phyloP scores from a whole-genome alignment of 2,797 vertebrate species.

The Borostomias antarcticus region DNA sequence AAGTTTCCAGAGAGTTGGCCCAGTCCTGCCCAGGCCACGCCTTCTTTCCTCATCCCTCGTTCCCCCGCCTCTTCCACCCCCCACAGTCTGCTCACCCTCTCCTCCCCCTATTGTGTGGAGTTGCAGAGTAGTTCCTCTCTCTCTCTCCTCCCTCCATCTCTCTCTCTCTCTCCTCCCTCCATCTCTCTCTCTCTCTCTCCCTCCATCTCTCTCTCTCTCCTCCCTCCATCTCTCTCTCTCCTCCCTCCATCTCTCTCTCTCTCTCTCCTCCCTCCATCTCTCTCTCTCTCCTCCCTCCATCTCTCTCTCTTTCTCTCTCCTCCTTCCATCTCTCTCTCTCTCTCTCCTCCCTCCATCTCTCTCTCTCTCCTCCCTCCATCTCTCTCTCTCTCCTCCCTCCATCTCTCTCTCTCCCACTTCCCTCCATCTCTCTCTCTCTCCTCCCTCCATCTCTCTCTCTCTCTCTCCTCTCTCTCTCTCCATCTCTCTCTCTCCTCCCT shows the following conservation, averaged over 20 bases:
- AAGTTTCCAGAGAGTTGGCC: background rate
- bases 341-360: background rate
- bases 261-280: background rate
- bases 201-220: background rate
- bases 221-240: background rate
- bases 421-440: conserved; percentile 41
- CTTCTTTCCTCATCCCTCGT: background rate
- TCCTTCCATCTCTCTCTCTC: background rate
- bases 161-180: background rate
- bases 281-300: conserved; percentile 6
- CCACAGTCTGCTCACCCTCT: background rate
- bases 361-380: no score
- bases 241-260: background rate
- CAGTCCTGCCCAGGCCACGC: background rate
- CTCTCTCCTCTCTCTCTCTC: conserved; percentile 25
- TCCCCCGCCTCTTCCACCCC: background rate
- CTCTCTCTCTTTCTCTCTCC: background rate
- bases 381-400: background rate
- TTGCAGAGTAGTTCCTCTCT: no score
- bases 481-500: conserved; percentile 8
- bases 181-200: background rate
- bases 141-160: background rate
- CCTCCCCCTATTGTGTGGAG: no score
- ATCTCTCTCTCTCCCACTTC: conserved; percentile 45
- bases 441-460: no score